Percentiles rank a stretch among this genome's conserved stretches.
Evolutionary conservation across 2,888 invertebrate genomes (phyloP).

Genomic region (Sinopyrophorus schimmeli): DNA sequence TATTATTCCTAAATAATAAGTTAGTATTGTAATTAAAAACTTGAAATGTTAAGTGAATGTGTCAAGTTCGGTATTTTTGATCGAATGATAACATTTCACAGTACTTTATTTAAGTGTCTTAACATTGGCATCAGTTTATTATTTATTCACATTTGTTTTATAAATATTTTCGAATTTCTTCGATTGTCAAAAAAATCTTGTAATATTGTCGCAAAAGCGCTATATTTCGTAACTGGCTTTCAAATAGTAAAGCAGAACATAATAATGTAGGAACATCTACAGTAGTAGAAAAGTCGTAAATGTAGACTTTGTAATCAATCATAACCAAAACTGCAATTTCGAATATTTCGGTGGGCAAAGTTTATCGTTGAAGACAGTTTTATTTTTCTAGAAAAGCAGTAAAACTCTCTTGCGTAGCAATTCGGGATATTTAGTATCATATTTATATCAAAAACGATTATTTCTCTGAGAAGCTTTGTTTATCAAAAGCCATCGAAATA

Average conservation of each 20-base stretch:
- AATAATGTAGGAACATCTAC: slow-evolving; percentile 20
- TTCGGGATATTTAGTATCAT: slow-evolving; percentile 14
- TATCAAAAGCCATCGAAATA: not conserved
- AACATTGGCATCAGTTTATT: too few species aligned
- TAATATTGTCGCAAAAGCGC: not conserved
- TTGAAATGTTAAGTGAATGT: too few species aligned
- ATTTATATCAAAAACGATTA: slow-evolving; percentile 6
- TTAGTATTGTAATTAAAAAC: too few species aligned
- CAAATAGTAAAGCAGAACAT: slow-evolving; percentile 17
- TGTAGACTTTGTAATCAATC: slow-evolving; percentile 38
- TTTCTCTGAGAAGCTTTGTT: not conserved
- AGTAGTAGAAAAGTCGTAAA: slow-evolving; percentile 36
- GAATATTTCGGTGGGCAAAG: slow-evolving; percentile 12
- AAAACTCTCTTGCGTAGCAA: slow-evolving; percentile 10
- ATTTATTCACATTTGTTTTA: not conserved
- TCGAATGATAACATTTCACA: too few species aligned
- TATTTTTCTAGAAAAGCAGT: slow-evolving; percentile 18
- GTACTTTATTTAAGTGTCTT: too few species aligned
- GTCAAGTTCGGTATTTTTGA: too few species aligned
- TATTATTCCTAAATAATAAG: too few species aligned
- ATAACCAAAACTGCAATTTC: slow-evolving; percentile 27
- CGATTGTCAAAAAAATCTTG: not conserved
- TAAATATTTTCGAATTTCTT: not conserved
- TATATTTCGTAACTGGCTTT: slow-evolving; percentile 14
- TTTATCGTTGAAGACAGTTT: slow-evolving; percentile 22